phyloP scores from a whole-genome alignment of 35 echinoderm and acorn worm genomes.

The Eucidaris tribuloides region DNA sequence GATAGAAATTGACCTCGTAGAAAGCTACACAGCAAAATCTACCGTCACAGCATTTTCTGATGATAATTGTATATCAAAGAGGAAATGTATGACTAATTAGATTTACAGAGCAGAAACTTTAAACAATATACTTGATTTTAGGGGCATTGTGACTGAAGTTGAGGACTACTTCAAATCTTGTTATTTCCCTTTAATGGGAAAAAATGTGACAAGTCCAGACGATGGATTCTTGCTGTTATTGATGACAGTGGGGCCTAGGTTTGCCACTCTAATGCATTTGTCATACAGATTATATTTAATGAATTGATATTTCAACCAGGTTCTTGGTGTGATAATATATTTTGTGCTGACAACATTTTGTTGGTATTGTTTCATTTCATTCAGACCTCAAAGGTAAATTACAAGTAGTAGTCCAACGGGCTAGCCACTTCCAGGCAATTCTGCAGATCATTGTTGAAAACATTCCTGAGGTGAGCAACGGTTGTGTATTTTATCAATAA shows the following conservation, averaged over 20 bases:
- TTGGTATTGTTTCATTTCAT: neutral
- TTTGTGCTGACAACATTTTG: neutral
- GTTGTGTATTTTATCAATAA: neutral
- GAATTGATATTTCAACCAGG: neutral
- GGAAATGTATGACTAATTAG: no score
- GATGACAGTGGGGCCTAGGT: neutral
- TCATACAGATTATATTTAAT: neutral
- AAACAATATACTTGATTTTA: no score
- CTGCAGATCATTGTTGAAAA: conserved; percentile 54
- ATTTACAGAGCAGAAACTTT: no score
- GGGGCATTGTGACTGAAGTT: no score
- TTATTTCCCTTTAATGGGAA: no score
- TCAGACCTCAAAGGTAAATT: conserved; percentile 32
- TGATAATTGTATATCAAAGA: no score
- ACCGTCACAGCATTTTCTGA: no score
- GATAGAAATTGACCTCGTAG: no score
- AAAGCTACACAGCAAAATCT: no score
- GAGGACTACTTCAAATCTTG: no score
- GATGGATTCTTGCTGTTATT: neutral
- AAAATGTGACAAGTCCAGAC: neutral
- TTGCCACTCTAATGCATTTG: neutral
- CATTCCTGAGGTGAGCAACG: conserved; percentile 50
- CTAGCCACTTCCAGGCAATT: conserved; percentile 22
- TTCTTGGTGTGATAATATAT: neutral
- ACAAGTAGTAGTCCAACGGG: neutral